Conservation (phyloP, 2,888 invertebrate species). For the Orthosia gracilis region DNA sequence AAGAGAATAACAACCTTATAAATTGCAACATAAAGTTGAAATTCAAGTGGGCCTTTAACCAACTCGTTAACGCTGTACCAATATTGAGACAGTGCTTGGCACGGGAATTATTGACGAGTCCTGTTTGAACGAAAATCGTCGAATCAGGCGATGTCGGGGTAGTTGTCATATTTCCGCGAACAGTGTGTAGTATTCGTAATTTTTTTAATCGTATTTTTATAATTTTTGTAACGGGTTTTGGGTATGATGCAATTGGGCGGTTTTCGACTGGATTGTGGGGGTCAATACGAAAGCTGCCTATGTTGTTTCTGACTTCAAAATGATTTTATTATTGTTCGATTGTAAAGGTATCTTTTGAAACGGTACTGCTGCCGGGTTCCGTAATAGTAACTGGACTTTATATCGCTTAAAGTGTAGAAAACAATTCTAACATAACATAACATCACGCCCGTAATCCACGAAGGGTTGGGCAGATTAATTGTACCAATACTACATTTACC, state of each 20-base stretch:
- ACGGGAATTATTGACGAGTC: slow-evolving; percentile 83
- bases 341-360: no score
- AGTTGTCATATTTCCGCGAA: slow-evolving; percentile 56
- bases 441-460: no score
- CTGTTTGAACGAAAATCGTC: slow-evolving; percentile 81
- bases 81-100: slow-evolving; percentile 82
- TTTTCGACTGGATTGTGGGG: neutral
- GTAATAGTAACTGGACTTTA: no score
- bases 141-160: slow-evolving; percentile 56
- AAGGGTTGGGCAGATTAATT: no score
- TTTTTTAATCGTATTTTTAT: slow-evolving; percentile 50
- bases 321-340: neutral
- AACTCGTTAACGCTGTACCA: slow-evolving; percentile 84
- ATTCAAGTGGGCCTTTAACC: slow-evolving; percentile 49
- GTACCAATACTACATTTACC: no score
- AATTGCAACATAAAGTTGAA: slow-evolving; percentile 11
- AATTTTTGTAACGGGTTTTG: slow-evolving; percentile 14
- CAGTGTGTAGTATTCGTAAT: slow-evolving; percentile 26
- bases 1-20: slow-evolving; percentile 48
- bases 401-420: no score
- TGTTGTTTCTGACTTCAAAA: neutral
- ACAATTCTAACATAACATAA: no score
- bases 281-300: no score
- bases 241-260: neutral
- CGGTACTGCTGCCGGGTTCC: no score